Evolutionary conservation across 2,113 vertebrate species (phyloP).

Genomic region (Cyanocitta stelleri): DNA sequence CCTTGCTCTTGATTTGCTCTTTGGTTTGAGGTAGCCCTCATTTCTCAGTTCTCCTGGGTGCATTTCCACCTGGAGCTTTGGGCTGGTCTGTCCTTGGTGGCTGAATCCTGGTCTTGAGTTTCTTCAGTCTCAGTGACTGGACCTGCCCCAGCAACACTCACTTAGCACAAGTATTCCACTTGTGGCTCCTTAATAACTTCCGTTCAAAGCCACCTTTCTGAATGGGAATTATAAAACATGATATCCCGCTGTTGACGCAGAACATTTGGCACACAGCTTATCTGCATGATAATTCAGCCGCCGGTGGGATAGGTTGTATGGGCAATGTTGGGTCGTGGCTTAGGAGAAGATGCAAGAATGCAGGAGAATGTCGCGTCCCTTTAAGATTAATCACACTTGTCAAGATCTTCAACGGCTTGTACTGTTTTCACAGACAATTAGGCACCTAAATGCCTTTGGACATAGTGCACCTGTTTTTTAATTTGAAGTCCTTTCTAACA

Average conservation of each 20-base stretch:
- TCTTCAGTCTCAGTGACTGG: neutral
- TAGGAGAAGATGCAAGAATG: constrained; percentile 37
- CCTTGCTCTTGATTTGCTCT: neutral
- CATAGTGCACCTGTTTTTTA: constrained; percentile 46
- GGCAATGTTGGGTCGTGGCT: neutral
- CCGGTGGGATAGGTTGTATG: neutral
- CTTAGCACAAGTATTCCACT: neutral
- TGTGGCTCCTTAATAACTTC: neutral
- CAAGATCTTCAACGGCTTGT: neutral
- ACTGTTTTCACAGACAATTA: constrained; percentile 57
- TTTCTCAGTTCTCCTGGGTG: neutral
- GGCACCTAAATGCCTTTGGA: constrained; percentile 56
- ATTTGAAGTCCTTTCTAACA: constrained; percentile 21
- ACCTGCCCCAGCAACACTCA: neutral
- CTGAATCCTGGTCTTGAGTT: neutral
- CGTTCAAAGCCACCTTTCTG: neutral
- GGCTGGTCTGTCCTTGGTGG: neutral
- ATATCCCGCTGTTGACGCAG: neutral
- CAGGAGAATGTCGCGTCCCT: neutral
- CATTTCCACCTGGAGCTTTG: neutral
- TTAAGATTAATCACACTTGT: constrained; percentile 45
- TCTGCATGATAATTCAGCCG: constrained; percentile 16
- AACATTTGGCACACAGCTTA: neutral
- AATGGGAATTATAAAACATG: neutral
- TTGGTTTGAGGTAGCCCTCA: neutral